Evolutionary conservation across 2,888 invertebrate species (phyloP).

Genomic region (Uropetala carovei): DNA sequence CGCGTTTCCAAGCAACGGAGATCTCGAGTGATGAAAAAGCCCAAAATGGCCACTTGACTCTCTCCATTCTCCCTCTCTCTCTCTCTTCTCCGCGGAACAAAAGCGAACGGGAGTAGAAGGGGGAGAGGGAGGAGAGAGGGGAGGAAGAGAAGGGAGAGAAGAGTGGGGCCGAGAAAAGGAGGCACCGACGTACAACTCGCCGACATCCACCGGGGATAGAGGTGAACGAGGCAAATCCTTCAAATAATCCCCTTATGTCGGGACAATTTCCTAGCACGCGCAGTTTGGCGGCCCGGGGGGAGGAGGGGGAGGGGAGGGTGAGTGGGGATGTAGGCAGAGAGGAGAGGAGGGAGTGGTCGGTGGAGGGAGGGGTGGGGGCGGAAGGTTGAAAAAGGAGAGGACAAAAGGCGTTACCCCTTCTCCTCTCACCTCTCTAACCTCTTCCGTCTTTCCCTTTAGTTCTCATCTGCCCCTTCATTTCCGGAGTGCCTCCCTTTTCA

Average conservation of each 20-base stretch:
- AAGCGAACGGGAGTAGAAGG: neutral
- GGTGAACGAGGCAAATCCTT: neutral
- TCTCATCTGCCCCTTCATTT: neutral
- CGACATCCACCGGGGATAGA: neutral
- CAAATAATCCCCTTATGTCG: slow-evolving; percentile 32
- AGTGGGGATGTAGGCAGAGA: neutral
- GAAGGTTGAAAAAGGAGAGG: neutral
- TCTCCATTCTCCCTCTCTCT: neutral
- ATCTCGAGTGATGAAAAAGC: neutral
- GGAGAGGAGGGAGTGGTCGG: neutral
- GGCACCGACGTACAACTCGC: neutral
- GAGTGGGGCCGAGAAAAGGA: neutral
- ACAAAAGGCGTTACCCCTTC: neutral
- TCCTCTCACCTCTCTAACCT: neutral
- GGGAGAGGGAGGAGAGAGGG: neutral
- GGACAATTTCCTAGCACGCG: slow-evolving; percentile 26
- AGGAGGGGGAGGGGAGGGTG: neutral
- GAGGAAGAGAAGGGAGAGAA: neutral
- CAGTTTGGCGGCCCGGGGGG: neutral
- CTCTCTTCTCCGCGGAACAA: neutral
- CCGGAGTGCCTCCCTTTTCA: neutral
- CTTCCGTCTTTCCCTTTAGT: neutral
- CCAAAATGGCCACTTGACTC: slow-evolving; percentile 6
- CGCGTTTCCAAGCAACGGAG: slow-evolving; percentile 13
- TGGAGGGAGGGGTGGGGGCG: neutral